phyloP scores from a whole-genome alignment of 2,113 vertebrate species.

The Drymodes brunneopygia region DNA sequence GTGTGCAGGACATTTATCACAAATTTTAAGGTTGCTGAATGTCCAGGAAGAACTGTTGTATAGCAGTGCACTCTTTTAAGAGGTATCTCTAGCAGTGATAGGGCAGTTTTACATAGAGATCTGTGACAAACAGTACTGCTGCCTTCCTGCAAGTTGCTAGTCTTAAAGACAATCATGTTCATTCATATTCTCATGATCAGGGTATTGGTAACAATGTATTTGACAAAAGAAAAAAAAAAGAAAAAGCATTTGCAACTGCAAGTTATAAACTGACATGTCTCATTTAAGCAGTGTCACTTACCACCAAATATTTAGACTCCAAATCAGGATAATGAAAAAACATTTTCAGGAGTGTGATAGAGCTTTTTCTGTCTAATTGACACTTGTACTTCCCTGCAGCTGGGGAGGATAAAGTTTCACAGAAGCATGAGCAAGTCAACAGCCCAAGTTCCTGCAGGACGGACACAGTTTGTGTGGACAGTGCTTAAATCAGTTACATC shows the following conservation, averaged over 20 bases:
- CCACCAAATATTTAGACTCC: constrained; percentile 57
- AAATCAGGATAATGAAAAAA: constrained; percentile 48
- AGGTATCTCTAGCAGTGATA: background rate
- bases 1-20: background rate
- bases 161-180: background rate
- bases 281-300: constrained; percentile 33
- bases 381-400: background rate
- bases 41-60: background rate
- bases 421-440: background rate
- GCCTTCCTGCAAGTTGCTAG: background rate
- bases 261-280: constrained; percentile 39
- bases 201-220: background rate
- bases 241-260: background rate
- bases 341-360: constrained; percentile 19
- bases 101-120: background rate
- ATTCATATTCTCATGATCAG: background rate
- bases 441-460: background rate
- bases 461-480: background rate
- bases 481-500: background rate
- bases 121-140: background rate
- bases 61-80: background rate
- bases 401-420: constrained; percentile 6
- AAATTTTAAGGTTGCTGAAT: background rate
- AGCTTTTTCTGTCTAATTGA: constrained; percentile 28
- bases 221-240: background rate